Conservation (phyloP, 2,113 vertebrate genomes). For the Opisthocomus hoazin region DNA sequence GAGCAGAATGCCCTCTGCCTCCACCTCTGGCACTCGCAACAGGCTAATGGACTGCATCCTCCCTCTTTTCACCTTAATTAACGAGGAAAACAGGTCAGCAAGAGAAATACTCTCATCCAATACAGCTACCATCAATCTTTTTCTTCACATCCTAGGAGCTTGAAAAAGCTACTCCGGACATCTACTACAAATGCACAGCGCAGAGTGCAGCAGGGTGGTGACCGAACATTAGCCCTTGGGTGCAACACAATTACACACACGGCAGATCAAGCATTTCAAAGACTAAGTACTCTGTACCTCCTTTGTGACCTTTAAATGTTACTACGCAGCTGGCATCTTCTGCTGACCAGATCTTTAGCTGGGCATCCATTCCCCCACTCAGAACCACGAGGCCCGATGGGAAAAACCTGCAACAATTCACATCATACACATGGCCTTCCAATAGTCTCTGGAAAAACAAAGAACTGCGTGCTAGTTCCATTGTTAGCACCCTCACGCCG, state of each 20-base stretch:
- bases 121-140: not conserved
- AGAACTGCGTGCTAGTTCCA: conserved; percentile 57
- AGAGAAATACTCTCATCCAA: not conserved
- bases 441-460: conserved; percentile 77
- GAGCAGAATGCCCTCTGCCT: not conserved
- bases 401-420: conserved; percentile 82
- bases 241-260: not conserved
- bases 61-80: not conserved
- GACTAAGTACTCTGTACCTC: conserved; percentile 55
- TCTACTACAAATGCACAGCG: not conserved
- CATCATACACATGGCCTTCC: conserved; percentile 81
- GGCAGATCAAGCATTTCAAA: not conserved
- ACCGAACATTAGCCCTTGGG: not conserved
- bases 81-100: not conserved
- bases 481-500: not conserved
- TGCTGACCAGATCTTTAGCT: conserved; percentile 80
- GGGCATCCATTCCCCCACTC: conserved; percentile 80
- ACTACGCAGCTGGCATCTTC: conserved; percentile 76
- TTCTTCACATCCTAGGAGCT: not conserved
- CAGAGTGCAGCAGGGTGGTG: not conserved
- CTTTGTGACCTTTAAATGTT: conserved; percentile 79
- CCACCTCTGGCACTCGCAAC: not conserved
- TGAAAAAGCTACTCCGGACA: not conserved
- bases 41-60: not conserved
- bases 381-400: conserved; percentile 80